These are phyloP conservation scores for Drosophila cardini DNA, from an alignment of 1,140 invertebrate species.

Conservation along the genomic window DNA sequence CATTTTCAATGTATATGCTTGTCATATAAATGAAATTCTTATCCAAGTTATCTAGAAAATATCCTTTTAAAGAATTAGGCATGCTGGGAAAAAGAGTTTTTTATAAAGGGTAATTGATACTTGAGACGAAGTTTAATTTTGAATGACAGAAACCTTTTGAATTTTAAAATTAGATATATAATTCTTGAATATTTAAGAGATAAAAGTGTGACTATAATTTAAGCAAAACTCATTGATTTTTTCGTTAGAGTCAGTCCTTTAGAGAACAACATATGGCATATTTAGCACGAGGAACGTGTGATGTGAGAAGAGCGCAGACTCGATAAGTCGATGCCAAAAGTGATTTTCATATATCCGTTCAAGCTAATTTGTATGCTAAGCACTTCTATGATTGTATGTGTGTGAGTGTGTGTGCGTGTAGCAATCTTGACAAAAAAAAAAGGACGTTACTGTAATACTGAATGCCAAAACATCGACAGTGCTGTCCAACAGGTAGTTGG, in stretches of 20 bases:
- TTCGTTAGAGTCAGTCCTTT: no score
- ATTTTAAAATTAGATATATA: no score
- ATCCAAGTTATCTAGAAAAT: no score
- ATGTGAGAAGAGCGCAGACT: constrained; percentile 48
- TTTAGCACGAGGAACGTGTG: neutral
- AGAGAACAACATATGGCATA: no score
- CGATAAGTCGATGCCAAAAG: constrained; percentile 75
- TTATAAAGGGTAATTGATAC: no score
- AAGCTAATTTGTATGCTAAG: constrained; percentile 81
- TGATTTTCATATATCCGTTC: constrained; percentile 78
- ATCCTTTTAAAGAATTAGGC: no score
- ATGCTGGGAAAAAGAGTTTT: no score
- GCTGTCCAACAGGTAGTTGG: constrained; percentile 67
- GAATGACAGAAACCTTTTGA: no score
- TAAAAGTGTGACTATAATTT: no score
- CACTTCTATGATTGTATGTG: constrained; percentile 50
- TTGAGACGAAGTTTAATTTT: no score
- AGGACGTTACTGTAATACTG: constrained; percentile 25
- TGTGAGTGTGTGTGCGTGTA: constrained; percentile 26
- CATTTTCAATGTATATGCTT: neutral
- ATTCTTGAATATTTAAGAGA: no score
- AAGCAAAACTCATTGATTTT: no score
- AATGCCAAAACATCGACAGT: constrained; percentile 5
- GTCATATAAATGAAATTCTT: neutral
- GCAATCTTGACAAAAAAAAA: neutral